Evolutionary conservation across 2,797 vertebrate species (phyloP).

Genomic region (Alcedo quadribrachys): DNA sequence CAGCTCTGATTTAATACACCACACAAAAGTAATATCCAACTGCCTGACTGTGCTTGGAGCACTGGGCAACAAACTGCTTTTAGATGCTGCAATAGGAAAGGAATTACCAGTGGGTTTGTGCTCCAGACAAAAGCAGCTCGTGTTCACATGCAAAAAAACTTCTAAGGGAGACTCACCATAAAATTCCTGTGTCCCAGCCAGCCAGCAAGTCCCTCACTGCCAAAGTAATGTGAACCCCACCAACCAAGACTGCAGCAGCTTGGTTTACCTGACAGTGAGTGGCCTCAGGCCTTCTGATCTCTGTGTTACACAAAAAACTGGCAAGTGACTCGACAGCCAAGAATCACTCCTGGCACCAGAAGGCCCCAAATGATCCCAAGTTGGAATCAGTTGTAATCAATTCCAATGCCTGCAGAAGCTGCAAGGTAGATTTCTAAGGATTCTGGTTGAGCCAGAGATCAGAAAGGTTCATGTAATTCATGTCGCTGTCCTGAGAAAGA

Average conservation of each 20-base stretch:
- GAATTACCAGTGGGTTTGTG: not conserved
- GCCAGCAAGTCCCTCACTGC: not conserved
- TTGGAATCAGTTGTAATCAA: not conserved
- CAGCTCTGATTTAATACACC: not conserved
- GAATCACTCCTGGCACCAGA: not conserved
- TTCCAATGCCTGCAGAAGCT: not conserved
- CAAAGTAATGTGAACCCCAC: too few relatives aligned
- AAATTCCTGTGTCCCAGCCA: not conserved
- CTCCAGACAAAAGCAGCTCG: not conserved
- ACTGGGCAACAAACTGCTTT: not conserved
- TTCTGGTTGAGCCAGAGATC: not conserved
- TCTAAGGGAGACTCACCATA: not conserved
- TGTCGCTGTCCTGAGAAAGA: not conserved
- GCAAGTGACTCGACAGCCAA: not conserved
- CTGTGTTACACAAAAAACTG: not conserved
- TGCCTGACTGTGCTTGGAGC: not conserved
- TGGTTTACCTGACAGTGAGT: not conserved
- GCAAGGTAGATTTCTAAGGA: not conserved
- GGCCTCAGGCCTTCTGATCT: not conserved
- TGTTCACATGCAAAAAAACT: not conserved
- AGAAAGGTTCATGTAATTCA: not conserved
- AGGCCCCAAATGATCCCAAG: rapidly evolving
- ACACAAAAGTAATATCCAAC: not conserved
- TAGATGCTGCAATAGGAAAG: not conserved
- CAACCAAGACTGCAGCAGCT: not conserved